A percentile compares a stretch with the other conserved stretches of the same genome.
Evolutionary conservation across 2,113 vertebrate genomes (phyloP).

Genomic region (Accipiter cooperii): DNA sequence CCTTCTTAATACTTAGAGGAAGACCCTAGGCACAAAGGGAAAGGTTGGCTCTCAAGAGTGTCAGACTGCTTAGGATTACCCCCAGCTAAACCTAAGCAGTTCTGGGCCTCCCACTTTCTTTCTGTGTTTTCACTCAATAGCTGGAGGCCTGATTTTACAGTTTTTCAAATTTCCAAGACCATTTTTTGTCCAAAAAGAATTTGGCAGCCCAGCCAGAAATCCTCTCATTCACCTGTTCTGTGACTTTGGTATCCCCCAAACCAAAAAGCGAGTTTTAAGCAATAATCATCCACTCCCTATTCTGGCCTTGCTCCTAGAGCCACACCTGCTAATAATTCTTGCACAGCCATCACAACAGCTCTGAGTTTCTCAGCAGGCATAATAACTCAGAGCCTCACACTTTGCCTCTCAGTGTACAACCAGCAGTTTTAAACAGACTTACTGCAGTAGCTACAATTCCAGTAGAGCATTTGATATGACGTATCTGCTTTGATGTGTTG

Average conservation of each 20-base stretch:
- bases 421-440: not conserved
- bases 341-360: not conserved
- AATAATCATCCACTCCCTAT: not conserved
- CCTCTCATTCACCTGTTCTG: not conserved
- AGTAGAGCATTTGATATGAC: not conserved
- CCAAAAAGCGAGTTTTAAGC: not conserved
- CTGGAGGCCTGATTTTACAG: not conserved
- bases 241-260: not conserved
- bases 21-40: not conserved
- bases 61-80: not conserved
- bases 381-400: not conserved
- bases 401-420: not conserved
- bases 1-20: not conserved
- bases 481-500: not conserved
- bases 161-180: not conserved
- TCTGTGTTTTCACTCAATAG: not conserved
- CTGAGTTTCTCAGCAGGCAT: not conserved
- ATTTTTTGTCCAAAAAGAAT: not conserved
- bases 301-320: not conserved
- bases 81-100: not conserved
- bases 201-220: not conserved
- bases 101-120: not conserved
- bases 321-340: not conserved
- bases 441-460: not conserved
- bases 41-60: not conserved